A percentile compares a stretch with the other conserved stretches of the same genome.
Conservation (phyloP, 2,888 invertebrate species). For the Malthinus flaveolus region DNA sequence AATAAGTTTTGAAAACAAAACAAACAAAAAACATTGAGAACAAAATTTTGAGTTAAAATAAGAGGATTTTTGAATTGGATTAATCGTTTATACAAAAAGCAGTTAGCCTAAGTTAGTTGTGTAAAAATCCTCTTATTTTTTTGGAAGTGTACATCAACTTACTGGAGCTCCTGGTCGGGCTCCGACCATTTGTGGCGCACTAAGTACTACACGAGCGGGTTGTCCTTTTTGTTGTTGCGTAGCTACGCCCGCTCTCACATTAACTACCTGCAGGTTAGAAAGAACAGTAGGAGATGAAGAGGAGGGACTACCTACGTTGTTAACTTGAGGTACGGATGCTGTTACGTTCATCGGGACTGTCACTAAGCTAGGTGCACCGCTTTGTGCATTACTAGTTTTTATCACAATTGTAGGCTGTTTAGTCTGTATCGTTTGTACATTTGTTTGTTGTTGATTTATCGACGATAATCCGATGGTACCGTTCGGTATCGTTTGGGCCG, state of each 20-base stretch:
- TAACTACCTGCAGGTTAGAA: constrained; percentile 80
- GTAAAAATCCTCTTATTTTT: constrained; percentile 22
- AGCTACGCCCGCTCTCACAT: constrained; percentile 77
- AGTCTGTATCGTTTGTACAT: constrained; percentile 48
- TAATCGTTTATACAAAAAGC: background rate
- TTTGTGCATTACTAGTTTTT: constrained; percentile 50
- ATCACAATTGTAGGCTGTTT: constrained; percentile 54
- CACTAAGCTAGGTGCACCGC: constrained; percentile 60
- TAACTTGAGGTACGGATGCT: constrained; percentile 59
- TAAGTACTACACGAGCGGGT: constrained; percentile 81
- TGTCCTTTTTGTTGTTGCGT: constrained; percentile 75
- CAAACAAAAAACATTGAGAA: constrained; percentile 27
- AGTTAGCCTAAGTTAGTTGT: constrained; percentile 7
- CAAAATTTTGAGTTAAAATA: constrained; percentile 2
- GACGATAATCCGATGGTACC: constrained; percentile 68
- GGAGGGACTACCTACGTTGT: constrained; percentile 55
- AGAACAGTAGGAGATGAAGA: constrained; percentile 50
- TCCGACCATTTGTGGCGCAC: constrained; percentile 80
- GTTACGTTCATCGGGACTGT: constrained; percentile 67
- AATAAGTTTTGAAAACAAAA: constrained; percentile 30
- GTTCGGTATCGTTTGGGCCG: constrained; percentile 66
- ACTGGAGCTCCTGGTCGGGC: constrained; percentile 81
- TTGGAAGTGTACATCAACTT: constrained; percentile 53
- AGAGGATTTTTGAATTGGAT: background rate
- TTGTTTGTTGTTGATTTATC: constrained; percentile 52